Base-by-base conservation (phyloP, 1,140 invertebrate genomes). In the Penaeus vannamei region DNA sequence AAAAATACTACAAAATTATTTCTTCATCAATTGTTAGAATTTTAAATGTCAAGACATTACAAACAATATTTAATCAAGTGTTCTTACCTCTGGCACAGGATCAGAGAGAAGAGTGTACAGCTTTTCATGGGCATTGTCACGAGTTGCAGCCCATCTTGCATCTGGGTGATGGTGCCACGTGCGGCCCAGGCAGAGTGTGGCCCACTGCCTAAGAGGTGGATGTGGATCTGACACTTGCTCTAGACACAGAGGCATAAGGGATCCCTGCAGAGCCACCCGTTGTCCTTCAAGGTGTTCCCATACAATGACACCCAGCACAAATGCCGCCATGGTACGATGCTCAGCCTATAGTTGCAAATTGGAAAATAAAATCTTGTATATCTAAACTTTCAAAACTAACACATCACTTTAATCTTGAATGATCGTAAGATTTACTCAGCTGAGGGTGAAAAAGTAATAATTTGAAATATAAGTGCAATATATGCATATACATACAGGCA, bases 51-150 rank as follows among this genome's bases (percentile, higher is more conserved):
- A 22, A 62, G 62, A 66, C 10, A 12, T 20, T 26, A 91, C 46
- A 19, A n/a, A 17, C 17, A 1, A 17, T 17, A 12, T 53, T 53
- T 17, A 53, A 5, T 12, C n/a, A 90, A 82, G 42, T 62, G 53
- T 2, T 83, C 90, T 92, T 92, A 97, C 97, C 94, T 99, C 97
- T 42, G 98, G 97, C 62, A 96, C 95, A 59, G 95, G 94, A 94
- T 98, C 97, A 85, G 95, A 93, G 17, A 99, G 93, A 79, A 98
- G 94, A 60, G 93, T 95, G 91, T 96, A 97, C 2, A 99, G 94
- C 94, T 99, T 99, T 93, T 99, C 98, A 93, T 99, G 98, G 14
- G 98, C 98, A 90, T 96, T 96, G 92, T 99, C 98, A n/a, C 98
- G 94, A 22, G 98, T 98, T 19, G 98, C 98, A 80, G 97, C 97